Conservation (phyloP, 1,140 invertebrate species). For the Marisa cornuarietis region DNA sequence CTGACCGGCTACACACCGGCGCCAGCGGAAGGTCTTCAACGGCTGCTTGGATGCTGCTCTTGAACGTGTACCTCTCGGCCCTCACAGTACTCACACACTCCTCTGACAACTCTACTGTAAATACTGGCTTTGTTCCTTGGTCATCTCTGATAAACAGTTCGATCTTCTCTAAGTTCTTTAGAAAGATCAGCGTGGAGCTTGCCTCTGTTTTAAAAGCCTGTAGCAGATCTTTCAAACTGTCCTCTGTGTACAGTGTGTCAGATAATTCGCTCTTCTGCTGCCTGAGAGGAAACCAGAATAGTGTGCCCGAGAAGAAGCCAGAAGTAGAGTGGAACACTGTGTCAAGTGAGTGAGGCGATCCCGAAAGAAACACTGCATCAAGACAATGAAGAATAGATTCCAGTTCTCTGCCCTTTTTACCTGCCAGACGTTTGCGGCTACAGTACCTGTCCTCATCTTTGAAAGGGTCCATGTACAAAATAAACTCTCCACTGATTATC, state of each 20-base stretch:
- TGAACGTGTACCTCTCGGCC: not conserved
- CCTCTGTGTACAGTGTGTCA: slow-evolving; percentile 30
- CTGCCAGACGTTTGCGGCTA: slow-evolving; percentile 23
- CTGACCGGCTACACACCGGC: not conserved
- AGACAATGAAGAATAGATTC: slow-evolving; percentile 21
- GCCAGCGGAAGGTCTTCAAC: not conserved
- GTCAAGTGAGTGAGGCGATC: not conserved
- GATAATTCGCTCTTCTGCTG: slow-evolving; percentile 27
- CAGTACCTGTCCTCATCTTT: slow-evolving; percentile 22
- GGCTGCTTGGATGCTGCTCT: not conserved
- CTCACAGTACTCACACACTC: not conserved
- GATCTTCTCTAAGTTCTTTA: slow-evolving; percentile 34
- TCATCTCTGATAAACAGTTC: slow-evolving; percentile 2
- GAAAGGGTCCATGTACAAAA: slow-evolving; percentile 51
- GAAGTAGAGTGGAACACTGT: slow-evolving; percentile 8
- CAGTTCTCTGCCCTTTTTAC: slow-evolving; percentile 29
- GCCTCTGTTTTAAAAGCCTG: slow-evolving; percentile 37
- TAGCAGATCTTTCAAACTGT: slow-evolving; percentile 40
- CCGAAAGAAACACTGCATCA: slow-evolving; percentile 33
- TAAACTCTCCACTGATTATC: slow-evolving; percentile 49
- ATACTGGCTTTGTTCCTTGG: not conserved
- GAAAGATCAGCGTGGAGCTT: slow-evolving; percentile 38
- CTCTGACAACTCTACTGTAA: not conserved
- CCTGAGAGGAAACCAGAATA: slow-evolving; percentile 55
- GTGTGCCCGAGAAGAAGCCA: slow-evolving; percentile 37